Evolutionary conservation across 2,888 invertebrate species (phyloP).

Genomic region (Euproctis similis): DNA sequence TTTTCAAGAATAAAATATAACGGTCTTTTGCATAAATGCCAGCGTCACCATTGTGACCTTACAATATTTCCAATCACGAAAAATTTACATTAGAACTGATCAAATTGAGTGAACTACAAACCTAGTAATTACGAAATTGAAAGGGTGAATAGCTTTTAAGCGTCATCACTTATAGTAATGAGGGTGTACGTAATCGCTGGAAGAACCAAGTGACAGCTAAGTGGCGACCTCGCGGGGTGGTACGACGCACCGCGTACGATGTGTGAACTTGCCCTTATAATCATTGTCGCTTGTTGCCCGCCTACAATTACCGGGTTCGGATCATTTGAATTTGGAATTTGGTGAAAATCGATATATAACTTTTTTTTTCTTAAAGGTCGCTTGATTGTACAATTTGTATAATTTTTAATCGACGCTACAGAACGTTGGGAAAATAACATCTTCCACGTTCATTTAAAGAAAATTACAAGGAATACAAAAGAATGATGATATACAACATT

Average conservation of each 20-base stretch:
- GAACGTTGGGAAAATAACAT: too few species aligned
- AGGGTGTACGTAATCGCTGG: conserved; percentile 51
- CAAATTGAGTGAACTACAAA: conserved; percentile 33
- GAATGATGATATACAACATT: too few species aligned
- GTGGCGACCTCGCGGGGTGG: conserved; percentile 57
- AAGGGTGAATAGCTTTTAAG: conserved; percentile 67
- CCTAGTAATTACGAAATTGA: conserved; percentile 73
- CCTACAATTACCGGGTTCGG: conserved; percentile 37
- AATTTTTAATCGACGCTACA: too few species aligned
- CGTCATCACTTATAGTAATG: conserved; percentile 72
- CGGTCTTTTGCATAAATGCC: too few species aligned
- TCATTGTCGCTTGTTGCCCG: conserved; percentile 54
- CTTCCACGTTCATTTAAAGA: too few species aligned
- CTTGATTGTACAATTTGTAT: too few species aligned
- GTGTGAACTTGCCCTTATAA: conserved; percentile 58
- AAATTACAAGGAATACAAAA: too few species aligned
- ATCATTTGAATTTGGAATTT: conserved; percentile 44
- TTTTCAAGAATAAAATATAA: too few species aligned
- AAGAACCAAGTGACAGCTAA: conserved; percentile 47
- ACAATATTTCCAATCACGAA: conserved; percentile 21
- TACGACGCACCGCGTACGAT: conserved; percentile 37
- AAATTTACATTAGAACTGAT: conserved; percentile 36
- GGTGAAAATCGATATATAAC: conserved; percentile 21
- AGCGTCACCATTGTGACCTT: conserved; percentile 3
- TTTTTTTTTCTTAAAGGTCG: too few species aligned